Evolutionary conservation across 2,888 invertebrate genomes (phyloP).

Genomic region (Actias luna): DNA sequence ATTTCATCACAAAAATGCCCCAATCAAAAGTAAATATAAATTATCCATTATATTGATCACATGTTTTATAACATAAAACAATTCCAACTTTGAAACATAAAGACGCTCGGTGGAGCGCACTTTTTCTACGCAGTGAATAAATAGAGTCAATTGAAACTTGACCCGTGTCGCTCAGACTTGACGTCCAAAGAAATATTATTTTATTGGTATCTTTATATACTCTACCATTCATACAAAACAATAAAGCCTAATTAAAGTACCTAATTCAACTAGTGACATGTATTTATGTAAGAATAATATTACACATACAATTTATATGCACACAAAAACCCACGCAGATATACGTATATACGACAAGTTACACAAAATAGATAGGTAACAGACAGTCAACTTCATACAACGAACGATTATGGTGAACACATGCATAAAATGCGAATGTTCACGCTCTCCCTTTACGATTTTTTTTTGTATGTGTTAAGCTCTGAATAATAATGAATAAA

Average conservation of each 20-base stretch:
- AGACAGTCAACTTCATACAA: too few species aligned
- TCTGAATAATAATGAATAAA: too few species aligned
- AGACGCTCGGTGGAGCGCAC: neutral
- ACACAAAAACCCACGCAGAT: too few species aligned
- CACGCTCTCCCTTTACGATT: too few species aligned
- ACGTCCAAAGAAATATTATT: constrained; percentile 19
- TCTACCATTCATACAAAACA: neutral
- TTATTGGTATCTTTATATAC: neutral
- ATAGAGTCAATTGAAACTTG: constrained; percentile 56
- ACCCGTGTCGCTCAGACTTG: constrained; percentile 42
- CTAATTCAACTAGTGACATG: neutral
- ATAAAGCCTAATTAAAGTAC: neutral
- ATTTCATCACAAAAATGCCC: neutral
- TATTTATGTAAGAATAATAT: neutral
- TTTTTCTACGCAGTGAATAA: constrained; percentile 25
- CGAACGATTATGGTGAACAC: too few species aligned
- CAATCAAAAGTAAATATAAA: neutral
- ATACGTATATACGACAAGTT: too few species aligned
- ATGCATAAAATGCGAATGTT: too few species aligned
- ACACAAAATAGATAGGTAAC: too few species aligned
- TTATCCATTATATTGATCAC: neutral
- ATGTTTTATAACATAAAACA: neutral
- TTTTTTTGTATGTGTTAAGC: too few species aligned
- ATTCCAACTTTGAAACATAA: neutral
- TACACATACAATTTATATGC: too few species aligned